Evolutionary conservation across 1,140 invertebrate species (phyloP).

Genomic region (Trichomalopsis sarcophagae): DNA sequence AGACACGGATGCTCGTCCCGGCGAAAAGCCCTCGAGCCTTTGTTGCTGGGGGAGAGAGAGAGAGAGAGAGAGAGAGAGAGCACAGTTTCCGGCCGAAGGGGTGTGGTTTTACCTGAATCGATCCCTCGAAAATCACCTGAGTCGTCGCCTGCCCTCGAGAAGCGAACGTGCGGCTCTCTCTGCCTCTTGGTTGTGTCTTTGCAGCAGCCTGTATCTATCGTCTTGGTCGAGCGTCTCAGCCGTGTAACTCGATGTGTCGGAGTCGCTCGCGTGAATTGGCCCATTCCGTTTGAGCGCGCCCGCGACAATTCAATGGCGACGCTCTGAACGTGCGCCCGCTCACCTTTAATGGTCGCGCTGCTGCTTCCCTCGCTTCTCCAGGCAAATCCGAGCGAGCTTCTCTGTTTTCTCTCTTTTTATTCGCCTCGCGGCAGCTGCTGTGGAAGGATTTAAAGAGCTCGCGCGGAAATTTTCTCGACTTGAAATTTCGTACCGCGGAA

Average conservation of each 20-base stretch:
- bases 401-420: not conserved
- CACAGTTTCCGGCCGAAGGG: constrained; percentile 55
- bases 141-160: constrained; percentile 8
- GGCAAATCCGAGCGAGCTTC: not conserved
- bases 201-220: not conserved
- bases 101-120: constrained; percentile 67
- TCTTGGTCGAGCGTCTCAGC: not conserved
- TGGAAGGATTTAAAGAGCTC: not conserved
- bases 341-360: constrained; percentile 11
- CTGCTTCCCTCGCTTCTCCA: not conserved
- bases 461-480: not conserved
- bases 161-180: not conserved
- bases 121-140: constrained; percentile 61
- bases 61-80: not conserved
- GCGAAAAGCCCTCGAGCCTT: constrained; percentile 32
- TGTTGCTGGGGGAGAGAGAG: constrained; percentile 11
- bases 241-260: not conserved
- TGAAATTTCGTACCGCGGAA: not conserved
- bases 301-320: constrained; percentile 20
- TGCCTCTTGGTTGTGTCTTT: not conserved
- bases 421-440: not conserved
- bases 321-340: not conserved
- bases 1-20: not conserved
- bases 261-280: constrained; percentile 30
- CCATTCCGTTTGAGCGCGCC: constrained; percentile 18